phyloP scores from a whole-genome alignment of 2,888 invertebrate genomes.

The Atrina japonica region DNA sequence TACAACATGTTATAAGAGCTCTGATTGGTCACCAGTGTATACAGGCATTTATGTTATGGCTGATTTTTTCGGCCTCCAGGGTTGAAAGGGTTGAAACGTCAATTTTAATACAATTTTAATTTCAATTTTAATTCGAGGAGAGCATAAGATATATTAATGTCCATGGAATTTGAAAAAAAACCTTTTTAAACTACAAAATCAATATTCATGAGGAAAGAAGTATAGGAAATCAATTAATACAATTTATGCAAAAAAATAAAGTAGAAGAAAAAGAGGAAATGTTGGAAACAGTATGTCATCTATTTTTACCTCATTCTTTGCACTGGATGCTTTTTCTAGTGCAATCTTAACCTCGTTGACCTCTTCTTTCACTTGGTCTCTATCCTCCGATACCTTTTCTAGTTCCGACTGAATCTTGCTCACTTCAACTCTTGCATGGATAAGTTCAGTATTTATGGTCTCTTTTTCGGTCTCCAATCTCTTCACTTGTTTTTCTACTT shows the following conservation, averaged over 20 bases:
- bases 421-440: constrained; percentile 62
- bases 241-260: background rate
- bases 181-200: no score
- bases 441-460: constrained; percentile 62
- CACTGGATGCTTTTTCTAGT: constrained; percentile 54
- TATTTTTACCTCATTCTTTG: constrained; percentile 67
- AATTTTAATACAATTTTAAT: no score
- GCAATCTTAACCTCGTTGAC: constrained; percentile 61
- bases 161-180: no score
- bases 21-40: no score
- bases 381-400: constrained; percentile 50
- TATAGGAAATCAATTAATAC: background rate
- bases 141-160: no score
- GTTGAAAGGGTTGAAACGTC: no score
- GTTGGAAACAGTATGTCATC: no score
- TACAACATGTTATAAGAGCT: no score
- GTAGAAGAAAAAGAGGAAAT: background rate
- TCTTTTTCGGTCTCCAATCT: constrained; percentile 70
- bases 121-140: no score
- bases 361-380: constrained; percentile 55
- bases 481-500: constrained; percentile 68
- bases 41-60: no score
- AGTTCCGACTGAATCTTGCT: constrained; percentile 56
- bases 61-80: no score
- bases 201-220: no score